Evolutionary conservation across 2,113 vertebrate genomes (phyloP).

Genomic region (Saccopteryx leptura): DNA sequence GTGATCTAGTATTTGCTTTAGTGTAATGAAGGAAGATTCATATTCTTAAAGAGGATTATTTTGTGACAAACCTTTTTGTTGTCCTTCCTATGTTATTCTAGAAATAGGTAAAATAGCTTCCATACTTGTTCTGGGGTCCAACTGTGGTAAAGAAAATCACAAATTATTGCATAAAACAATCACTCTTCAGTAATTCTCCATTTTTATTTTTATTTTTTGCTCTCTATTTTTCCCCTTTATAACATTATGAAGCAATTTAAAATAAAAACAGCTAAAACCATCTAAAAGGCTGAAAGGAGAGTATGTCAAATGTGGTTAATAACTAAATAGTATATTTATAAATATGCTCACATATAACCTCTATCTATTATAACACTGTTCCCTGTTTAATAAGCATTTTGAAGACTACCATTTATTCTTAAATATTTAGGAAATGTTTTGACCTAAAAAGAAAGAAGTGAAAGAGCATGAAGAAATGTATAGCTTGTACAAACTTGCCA

Average conservation of each 20-base stretch:
- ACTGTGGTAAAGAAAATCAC: not conserved
- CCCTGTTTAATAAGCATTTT: not conserved
- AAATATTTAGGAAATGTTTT: slow-evolving; percentile 12
- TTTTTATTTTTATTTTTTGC: not conserved
- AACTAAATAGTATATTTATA: not conserved
- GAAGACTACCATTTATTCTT: not conserved
- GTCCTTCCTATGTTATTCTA: not conserved
- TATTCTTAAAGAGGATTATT: not conserved
- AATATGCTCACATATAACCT: not conserved
- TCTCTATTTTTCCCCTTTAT: not conserved
- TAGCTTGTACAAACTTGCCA: not conserved
- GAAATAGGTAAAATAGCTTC: not conserved
- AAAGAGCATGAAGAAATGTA: not conserved
- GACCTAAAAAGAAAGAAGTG: slow-evolving; percentile 41
- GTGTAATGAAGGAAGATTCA: not conserved
- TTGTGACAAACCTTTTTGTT: not conserved
- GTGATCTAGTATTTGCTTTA: no score
- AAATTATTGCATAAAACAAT: not conserved
- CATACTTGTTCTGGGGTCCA: not conserved
- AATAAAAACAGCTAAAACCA: not conserved
- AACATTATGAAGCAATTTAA: not conserved
- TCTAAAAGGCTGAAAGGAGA: not conserved
- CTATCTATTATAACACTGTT: not conserved
- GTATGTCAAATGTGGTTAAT: not conserved
- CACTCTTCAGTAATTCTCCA: not conserved